Conservation (phyloP, 2,888 invertebrate species). For the Diaprepes abbreviatus region DNA sequence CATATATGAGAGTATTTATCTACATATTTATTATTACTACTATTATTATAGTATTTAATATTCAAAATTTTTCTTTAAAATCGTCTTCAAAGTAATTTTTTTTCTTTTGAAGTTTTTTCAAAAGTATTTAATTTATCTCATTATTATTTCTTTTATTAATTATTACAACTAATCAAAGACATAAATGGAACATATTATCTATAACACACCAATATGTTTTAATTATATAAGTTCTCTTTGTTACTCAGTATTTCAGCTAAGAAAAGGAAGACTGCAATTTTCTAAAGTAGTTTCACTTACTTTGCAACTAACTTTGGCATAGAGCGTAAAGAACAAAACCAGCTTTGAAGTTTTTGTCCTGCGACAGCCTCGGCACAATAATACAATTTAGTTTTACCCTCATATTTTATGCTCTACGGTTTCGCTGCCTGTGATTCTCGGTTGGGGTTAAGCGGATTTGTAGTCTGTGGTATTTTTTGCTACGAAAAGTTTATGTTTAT, state of each 20-base stretch:
- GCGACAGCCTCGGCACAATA: slow-evolving; percentile 28
- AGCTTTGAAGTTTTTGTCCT: slow-evolving; percentile 32
- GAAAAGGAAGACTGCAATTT: slow-evolving; percentile 27
- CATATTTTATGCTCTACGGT: slow-evolving; percentile 37
- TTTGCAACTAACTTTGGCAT: slow-evolving; percentile 27
- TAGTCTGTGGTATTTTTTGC: slow-evolving; percentile 32
- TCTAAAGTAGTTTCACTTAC: slow-evolving; percentile 33
- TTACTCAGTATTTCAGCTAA: background rate
- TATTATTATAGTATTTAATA: no score
- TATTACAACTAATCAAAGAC: no score
- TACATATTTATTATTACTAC: no score
- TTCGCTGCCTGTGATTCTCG: slow-evolving; percentile 28
- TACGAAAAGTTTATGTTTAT: slow-evolving; percentile 9
- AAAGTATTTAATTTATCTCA: no score
- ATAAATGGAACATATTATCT: no score
- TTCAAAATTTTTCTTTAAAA: no score
- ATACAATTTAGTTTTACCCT: slow-evolving; percentile 35
- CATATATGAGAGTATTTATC: no score
- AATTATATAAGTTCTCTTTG: slow-evolving; percentile 15
- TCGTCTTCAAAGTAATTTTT: no score
- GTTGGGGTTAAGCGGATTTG: slow-evolving; percentile 29
- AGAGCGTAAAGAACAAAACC: slow-evolving; percentile 33
- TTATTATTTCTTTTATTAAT: no score
- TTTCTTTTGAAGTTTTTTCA: no score
- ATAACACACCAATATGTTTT: slow-evolving; percentile 10